These are phyloP conservation scores for Chiropotes sagulatus DNA, from an alignment of 2,797 vertebrate genomes.

Conservation along the genomic window DNA sequence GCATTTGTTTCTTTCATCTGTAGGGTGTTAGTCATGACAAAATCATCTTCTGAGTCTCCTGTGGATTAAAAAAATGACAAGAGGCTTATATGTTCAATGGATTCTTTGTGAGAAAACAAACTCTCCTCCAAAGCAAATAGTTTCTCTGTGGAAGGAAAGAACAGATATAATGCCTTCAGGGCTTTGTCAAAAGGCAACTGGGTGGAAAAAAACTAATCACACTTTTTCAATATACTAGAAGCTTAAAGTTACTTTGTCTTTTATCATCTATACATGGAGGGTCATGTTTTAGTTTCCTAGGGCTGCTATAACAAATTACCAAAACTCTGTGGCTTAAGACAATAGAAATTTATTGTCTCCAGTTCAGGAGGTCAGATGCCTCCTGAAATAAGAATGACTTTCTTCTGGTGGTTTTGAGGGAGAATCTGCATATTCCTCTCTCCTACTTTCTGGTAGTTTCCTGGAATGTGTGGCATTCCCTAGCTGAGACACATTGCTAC, in stretches of 20 bases:
- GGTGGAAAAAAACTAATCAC: background rate
- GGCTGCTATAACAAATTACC: background rate
- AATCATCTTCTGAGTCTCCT: background rate
- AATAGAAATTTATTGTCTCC: background rate
- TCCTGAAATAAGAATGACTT: background rate
- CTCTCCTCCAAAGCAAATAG: background rate
- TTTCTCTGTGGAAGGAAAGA: background rate
- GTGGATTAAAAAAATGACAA: background rate
- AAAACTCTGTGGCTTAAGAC: background rate
- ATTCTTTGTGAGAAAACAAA: background rate
- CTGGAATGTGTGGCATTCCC: background rate
- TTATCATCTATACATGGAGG: background rate
- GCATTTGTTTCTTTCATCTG: background rate
- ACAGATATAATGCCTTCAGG: background rate
- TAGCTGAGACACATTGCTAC: background rate
- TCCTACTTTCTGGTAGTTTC: background rate
- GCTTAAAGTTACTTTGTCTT: background rate
- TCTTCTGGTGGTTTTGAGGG: background rate
- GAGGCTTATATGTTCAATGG: background rate
- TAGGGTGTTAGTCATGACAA: background rate
- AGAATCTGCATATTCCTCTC: background rate
- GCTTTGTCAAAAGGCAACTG: background rate
- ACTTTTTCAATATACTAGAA: background rate
- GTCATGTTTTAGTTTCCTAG: background rate
- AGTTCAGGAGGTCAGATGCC: background rate